These are phyloP conservation scores for Leucophenga maculata DNA, from an alignment of 2,888 invertebrate species.

Conservation along the genomic window DNA sequence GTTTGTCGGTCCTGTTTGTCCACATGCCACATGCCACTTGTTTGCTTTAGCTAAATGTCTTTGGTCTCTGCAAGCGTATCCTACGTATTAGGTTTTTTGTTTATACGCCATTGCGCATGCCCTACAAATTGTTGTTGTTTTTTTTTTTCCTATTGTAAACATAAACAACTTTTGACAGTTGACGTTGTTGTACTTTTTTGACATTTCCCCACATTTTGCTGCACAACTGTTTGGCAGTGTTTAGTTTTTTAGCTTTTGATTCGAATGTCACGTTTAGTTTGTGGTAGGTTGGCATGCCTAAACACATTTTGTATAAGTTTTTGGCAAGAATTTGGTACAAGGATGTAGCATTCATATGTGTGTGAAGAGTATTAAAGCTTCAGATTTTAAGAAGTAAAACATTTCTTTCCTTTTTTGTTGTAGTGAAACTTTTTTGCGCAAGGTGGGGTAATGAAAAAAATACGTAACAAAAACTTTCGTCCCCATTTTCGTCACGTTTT, in stretches of 20 bases:
- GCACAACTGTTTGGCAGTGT: no score
- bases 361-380: no score
- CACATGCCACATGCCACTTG: conserved; percentile 23
- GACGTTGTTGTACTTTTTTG: conserved; percentile 12
- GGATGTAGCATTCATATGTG: no score
- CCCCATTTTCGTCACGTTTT: no score
- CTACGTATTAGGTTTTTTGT: not conserved
- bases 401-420: no score
- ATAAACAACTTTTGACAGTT: conserved; percentile 31
- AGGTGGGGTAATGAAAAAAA: no score
- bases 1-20: not conserved
- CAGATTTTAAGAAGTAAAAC: no score
- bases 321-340: no score
- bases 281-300: not conserved
- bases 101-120: conserved; percentile 17
- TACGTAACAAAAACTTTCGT: no score
- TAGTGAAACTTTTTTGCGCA: no score
- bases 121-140: no score
- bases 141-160: conserved; percentile 20
- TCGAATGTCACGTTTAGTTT: not conserved
- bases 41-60: conserved; percentile 5
- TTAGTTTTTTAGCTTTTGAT: no score
- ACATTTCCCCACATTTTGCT: conserved; percentile 14
- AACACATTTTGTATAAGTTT: not conserved
- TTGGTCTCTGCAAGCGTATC: not conserved